phyloP scores from a whole-genome alignment of 2,888 invertebrate genomes.

The Chrysolina oricalcia region DNA sequence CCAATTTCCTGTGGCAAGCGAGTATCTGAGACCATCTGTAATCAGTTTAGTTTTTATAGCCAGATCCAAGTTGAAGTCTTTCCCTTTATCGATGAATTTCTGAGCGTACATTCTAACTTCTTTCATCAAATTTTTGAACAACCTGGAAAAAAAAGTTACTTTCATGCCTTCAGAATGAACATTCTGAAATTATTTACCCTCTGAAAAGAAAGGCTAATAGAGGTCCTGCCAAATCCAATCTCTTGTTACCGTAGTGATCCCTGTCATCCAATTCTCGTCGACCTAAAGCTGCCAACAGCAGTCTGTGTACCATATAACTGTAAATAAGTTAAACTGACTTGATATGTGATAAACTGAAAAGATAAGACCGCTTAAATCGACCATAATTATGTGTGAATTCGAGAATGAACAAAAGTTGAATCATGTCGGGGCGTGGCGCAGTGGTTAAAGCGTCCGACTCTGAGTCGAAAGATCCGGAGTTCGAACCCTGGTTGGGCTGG shows the following conservation, averaged over 20 bases:
- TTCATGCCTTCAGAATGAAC: background rate
- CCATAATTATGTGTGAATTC: no score
- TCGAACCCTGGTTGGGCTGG: no score
- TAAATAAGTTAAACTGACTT: constrained; percentile 29
- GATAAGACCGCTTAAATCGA: no score
- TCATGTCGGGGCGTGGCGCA: no score
- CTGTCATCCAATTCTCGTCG: constrained; percentile 98
- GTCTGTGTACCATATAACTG: constrained; percentile 97
- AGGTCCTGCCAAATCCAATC: constrained; percentile 98
- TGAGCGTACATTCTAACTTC: constrained; percentile 99
- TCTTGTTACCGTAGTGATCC: constrained; percentile 99
- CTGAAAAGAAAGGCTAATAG: constrained; percentile 96
- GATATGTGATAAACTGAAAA: no score
- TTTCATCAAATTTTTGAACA: constrained; percentile 96
- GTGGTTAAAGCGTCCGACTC: no score
- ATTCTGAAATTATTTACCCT: constrained; percentile 74
- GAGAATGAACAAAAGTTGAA: no score
- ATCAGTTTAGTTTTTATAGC: constrained; percentile 98
- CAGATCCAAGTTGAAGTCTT: constrained; percentile 97
- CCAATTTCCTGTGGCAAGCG: constrained; percentile 99
- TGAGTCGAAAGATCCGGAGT: no score
- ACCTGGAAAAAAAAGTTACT: constrained; percentile 65
- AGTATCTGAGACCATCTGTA: constrained; percentile 97
- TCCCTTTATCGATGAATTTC: constrained; percentile 98
- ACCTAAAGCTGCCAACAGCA: constrained; percentile 94